Conservation (phyloP, 1,140 invertebrate genomes). For the Dolichoris vasculosae region DNA sequence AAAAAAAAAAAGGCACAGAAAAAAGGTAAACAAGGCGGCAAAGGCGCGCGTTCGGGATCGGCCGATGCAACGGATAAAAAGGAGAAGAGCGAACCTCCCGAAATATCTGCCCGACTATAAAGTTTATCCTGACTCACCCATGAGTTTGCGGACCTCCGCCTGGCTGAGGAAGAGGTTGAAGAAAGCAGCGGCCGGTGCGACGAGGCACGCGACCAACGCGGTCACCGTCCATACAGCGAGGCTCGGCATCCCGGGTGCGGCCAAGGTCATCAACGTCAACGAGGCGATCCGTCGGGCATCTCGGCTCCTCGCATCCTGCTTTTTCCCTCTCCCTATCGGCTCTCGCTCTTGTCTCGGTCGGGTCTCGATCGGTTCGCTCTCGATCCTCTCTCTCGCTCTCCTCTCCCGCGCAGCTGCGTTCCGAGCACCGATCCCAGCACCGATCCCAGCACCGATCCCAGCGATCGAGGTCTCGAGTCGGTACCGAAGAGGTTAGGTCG, state of each 20-base stretch:
- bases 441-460: no score
- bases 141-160: conserved; percentile 71
- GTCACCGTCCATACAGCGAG: conserved; percentile 60
- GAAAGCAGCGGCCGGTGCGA: conserved; percentile 63
- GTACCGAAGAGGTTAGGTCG: neutral
- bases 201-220: conserved; percentile 60
- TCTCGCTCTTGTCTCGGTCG: neutral
- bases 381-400: neutral
- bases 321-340: no score
- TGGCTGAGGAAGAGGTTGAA: conserved; percentile 73
- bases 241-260: conserved; percentile 39
- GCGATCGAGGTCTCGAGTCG: no score
- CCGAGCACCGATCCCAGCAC: no score
- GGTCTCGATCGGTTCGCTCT: neutral
- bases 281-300: neutral
- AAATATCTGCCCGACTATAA: no score
- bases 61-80: neutral
- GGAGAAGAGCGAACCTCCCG: neutral
- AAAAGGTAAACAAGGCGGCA: neutral
- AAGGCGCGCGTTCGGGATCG: neutral
- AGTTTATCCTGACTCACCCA: no score
- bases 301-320: conserved; percentile 37
- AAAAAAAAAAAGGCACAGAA: neutral
- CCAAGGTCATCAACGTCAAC: conserved; percentile 29
- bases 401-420: no score